Conservation (phyloP, 2,797 vertebrate species). For the Avahi laniger region DNA sequence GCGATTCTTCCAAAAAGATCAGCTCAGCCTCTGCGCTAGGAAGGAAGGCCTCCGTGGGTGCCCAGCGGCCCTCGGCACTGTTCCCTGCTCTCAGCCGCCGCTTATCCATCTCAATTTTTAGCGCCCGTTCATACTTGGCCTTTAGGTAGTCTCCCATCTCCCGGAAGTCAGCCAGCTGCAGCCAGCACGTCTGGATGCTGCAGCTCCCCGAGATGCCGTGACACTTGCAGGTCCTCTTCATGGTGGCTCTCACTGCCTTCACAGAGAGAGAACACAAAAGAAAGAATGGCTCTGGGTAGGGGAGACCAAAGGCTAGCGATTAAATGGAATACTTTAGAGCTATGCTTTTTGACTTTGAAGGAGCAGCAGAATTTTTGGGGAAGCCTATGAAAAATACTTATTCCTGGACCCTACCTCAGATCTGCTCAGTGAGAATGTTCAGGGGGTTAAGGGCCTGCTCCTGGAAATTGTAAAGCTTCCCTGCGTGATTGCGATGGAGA, state of each 20-base stretch:
- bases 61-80: conserved; percentile 91
- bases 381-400: neutral
- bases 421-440: neutral
- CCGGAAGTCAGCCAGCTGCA: conserved; percentile 94
- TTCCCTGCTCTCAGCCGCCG: conserved; percentile 90
- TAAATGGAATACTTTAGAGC: neutral
- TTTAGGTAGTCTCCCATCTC: conserved; percentile 95
- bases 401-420: neutral
- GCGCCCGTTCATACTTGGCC: conserved; percentile 91
- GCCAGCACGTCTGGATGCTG: conserved; percentile 97
- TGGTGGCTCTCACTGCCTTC: conserved; percentile 93
- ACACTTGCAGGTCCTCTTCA: conserved; percentile 96
- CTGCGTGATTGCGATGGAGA: neutral
- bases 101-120: conserved; percentile 96
- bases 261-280: conserved; percentile 9
- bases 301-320: neutral
- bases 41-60: conserved; percentile 87
- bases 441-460: neutral
- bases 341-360: neutral
- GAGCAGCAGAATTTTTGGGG: neutral
- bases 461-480: neutral
- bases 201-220: conserved; percentile 98
- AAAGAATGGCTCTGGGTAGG: conserved; percentile 18
- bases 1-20: conserved; percentile 95
- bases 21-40: conserved; percentile 89